Evolutionary conservation across 2,113 vertebrate genomes (phyloP).

Genomic region (Bolborhynchus lineola): DNA sequence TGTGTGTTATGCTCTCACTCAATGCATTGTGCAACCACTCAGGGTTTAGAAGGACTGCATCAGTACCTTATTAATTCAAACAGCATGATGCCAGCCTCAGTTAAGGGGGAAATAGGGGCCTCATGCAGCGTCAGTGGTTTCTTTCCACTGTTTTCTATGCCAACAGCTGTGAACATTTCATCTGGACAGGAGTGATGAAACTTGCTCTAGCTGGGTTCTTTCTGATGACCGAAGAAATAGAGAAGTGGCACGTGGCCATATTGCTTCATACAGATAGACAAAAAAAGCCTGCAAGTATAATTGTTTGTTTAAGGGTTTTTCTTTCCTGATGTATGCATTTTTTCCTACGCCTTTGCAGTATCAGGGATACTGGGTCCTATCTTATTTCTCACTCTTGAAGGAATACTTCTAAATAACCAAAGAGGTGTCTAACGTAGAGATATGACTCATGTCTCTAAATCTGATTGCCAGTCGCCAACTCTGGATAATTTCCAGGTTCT

Average conservation of each 20-base stretch:
- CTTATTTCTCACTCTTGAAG: neutral
- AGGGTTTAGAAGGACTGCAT: neutral
- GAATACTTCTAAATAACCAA: neutral
- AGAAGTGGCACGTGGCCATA: neutral
- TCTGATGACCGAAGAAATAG: neutral
- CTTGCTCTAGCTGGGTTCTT: neutral
- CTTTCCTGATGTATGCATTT: neutral
- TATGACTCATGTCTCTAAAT: neutral
- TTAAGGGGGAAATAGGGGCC: neutral
- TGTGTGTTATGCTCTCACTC: neutral
- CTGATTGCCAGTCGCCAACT: neutral
- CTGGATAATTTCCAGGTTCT: neutral
- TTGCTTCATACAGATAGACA: neutral
- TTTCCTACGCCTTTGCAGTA: neutral
- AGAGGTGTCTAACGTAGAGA: neutral
- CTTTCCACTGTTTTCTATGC: neutral
- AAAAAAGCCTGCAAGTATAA: neutral
- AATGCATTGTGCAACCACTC: neutral
- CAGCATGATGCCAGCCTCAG: neutral
- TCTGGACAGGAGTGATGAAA: neutral
- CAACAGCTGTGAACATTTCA: neutral
- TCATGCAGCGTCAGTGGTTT: neutral
- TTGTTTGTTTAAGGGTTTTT: neutral
- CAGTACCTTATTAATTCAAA: neutral
- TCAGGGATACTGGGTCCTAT: neutral